Conservation (phyloP, 2,113 vertebrate genomes). For the Alexandromys fortis region DNA sequence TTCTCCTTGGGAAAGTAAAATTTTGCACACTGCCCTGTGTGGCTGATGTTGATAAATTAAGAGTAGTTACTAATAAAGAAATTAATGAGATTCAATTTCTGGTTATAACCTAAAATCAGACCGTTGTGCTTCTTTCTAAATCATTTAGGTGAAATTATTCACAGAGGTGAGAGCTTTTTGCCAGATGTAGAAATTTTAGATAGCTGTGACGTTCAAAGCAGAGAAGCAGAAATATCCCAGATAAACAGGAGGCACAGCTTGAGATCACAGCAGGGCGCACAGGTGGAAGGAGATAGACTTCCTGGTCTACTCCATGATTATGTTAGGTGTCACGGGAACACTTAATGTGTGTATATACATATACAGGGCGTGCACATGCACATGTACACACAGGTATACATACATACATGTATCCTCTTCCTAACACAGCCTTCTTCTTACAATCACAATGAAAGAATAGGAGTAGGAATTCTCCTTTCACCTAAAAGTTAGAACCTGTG, state of each 20-base stretch:
- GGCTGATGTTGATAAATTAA: slow-evolving; percentile 1
- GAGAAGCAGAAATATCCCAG: not conserved
- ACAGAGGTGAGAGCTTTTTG: not conserved
- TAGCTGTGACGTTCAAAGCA: not conserved
- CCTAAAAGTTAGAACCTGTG: not conserved
- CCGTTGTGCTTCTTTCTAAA: not conserved
- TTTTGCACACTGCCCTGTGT: not conserved
- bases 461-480: not conserved
- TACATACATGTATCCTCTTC: not conserved
- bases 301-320: not conserved
- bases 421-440: not conserved
- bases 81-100: not conserved
- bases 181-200: not conserved
- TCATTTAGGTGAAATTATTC: not conserved
- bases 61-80: slow-evolving; percentile 16
- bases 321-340: not conserved
- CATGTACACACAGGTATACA: not conserved
- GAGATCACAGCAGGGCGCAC: not conserved
- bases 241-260: not conserved
- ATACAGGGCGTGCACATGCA: not conserved
- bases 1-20: not conserved
- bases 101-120: not conserved
- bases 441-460: not conserved
- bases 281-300: not conserved
- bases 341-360: not conserved